Conservation (phyloP, 2,113 vertebrate genomes). For the Ploceus nigricollis region DNA sequence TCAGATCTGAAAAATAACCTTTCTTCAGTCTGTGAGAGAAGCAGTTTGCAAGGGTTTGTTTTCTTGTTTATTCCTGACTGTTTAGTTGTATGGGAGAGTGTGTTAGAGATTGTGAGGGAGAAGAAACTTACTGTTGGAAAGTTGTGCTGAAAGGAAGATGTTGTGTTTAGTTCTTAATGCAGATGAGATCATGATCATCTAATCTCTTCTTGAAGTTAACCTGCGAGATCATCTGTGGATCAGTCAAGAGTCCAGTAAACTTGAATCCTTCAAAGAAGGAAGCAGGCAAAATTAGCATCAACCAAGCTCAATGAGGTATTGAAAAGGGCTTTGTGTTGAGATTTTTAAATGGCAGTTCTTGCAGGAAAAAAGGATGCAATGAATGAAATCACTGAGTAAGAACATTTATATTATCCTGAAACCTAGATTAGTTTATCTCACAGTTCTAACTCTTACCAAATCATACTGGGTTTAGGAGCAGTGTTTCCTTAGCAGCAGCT, state of each 20-base stretch:
- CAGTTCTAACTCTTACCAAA: background rate
- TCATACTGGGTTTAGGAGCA: background rate
- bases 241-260: background rate
- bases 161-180: background rate
- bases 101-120: background rate
- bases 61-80: background rate
- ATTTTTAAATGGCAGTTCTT: background rate
- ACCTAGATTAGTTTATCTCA: background rate
- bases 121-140: background rate
- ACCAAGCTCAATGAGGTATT: background rate
- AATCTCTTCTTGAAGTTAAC: background rate
- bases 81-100: background rate
- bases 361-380: background rate
- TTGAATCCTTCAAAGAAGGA: background rate
- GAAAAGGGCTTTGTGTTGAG: background rate
- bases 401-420: background rate
- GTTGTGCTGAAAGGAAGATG: background rate
- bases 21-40: background rate
- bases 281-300: background rate
- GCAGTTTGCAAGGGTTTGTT: background rate
- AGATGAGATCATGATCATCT: background rate
- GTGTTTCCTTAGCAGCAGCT: background rate
- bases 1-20: constrained; percentile 10
- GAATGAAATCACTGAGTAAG: background rate
- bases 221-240: background rate